Evolutionary conservation across 2,888 invertebrate species (phyloP), one percentile per base, ranked within the genome.

Genomic region (Meloe dianella): DNA sequence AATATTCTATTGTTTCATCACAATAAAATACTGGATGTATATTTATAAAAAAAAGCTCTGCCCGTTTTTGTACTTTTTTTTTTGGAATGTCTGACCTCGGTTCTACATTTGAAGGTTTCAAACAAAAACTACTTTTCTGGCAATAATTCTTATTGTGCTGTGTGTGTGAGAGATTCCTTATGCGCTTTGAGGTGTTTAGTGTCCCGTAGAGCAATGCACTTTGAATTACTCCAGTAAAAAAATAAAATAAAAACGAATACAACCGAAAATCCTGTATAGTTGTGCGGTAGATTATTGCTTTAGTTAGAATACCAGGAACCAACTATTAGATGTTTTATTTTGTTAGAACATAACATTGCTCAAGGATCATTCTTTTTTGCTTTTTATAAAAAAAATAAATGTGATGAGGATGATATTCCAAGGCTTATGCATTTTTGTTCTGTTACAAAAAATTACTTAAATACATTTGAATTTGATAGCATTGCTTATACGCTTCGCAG

Each of bases 151-250:
- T 74, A 66, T 66, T 47, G 47, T 69, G 68, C 64, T 69, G n/a
- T 41, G 41, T 41, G 65, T 69, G 72, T 75, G 78, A 78, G 77
- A 80, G 79, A 79, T 80, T 80, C 79, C 76, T 60, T 74, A 67
- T 72, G 74, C 72, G 75, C 76, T 74, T 74, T 76, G 75, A 78
- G 78, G 78, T 79, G 77, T 77, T 77, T 78, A 74, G 74, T 73
- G 75, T 76, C 75, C 75, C 70, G 74, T 69, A 74, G 80, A 75
- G 80, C 80, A 79, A 77, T 78, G 80, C 75, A 81, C 80, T 80
- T 75, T 79, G 75, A 80, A 81, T 80, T 79, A 74, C 77, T 73
- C 70, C 64, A 74, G 76, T 78, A 75, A 76, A 77, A 68, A 58
- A 63, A 64, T 51, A 61, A 67, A 14, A 61, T 17, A 56, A 60